These are phyloP conservation scores for Melospiza melodia DNA, from an alignment of 2,113 vertebrate species.

Conservation along the genomic window DNA sequence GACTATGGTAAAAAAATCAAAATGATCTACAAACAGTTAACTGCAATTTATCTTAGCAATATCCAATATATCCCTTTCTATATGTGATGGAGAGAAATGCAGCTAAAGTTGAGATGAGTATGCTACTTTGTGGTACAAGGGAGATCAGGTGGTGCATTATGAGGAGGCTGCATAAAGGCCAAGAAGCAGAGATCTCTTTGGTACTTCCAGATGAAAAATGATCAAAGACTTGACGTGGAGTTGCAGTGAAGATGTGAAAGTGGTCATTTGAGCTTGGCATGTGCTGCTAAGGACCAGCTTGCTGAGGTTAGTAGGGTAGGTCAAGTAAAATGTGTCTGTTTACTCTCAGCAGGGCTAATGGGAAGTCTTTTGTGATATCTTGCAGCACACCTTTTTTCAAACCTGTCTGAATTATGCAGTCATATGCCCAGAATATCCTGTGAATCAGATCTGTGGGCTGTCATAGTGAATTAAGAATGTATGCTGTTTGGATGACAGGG, in stretches of 20 bases:
- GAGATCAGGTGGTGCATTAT: background rate
- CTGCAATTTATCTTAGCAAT: background rate
- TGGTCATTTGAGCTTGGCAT: constrained; percentile 38
- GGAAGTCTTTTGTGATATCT: background rate
- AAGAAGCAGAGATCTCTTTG: background rate
- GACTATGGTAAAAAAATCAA: background rate
- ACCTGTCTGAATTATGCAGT: constrained; percentile 12
- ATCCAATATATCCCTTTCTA: background rate
- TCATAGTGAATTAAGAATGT: background rate
- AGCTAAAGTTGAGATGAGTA: background rate
- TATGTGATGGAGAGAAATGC: background rate
- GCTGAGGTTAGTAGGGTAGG: constrained; percentile 14
- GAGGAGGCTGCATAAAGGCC: background rate
- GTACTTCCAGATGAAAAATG: background rate
- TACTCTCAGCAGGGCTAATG: background rate
- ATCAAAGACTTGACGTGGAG: constrained; percentile 19
- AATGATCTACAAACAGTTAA: background rate
- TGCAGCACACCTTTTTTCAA: constrained; percentile 23
- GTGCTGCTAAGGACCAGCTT: background rate
- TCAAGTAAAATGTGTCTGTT: constrained; percentile 23
- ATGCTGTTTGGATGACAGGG: background rate
- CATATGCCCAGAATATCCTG: background rate
- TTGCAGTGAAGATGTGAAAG: background rate
- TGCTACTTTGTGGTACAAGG: background rate
- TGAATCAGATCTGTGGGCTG: constrained; percentile 1